Percentiles rank a stretch among this genome's conserved stretches.
These are phyloP conservation scores for Sorex fumeus DNA, from an alignment of 2,113 vertebrate genomes.

Conservation along the genomic window DNA sequence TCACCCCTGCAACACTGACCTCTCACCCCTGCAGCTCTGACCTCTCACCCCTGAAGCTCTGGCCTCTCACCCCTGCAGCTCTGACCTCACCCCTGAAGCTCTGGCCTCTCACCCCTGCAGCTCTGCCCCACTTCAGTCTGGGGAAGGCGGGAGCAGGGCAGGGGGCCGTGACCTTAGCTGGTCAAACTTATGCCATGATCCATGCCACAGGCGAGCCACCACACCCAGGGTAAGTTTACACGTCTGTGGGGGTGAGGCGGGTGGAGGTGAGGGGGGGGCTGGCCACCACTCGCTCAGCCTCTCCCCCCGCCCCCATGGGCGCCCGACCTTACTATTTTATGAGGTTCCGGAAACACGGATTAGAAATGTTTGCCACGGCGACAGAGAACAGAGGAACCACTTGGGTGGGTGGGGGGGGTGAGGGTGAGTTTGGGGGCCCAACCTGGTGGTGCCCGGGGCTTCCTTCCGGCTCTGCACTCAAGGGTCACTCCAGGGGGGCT, in stretches of 20 bases:
- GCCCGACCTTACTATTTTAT: fast-evolving
- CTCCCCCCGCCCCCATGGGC: background rate
- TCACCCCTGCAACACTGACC: no score
- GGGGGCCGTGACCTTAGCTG: background rate
- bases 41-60: no score
- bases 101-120: no score
- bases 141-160: background rate
- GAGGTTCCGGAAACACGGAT: background rate
- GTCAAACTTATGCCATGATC: background rate
- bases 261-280: fast-evolving
- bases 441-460: no score
- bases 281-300: background rate
- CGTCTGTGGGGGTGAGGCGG: no score
- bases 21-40: no score
- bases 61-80: fast-evolving
- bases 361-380: constrained; percentile 59
- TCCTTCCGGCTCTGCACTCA: no score
- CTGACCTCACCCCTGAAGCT: no score
- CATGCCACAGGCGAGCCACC: background rate
- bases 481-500: no score
- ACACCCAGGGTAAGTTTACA: background rate
- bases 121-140: background rate
- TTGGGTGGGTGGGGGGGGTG: background rate
- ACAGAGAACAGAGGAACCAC: constrained; percentile 77
- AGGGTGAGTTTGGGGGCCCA: no score